Evolutionary conservation across 2,888 invertebrate species (phyloP).

Genomic region (Notocelia uddmanniana): DNA sequence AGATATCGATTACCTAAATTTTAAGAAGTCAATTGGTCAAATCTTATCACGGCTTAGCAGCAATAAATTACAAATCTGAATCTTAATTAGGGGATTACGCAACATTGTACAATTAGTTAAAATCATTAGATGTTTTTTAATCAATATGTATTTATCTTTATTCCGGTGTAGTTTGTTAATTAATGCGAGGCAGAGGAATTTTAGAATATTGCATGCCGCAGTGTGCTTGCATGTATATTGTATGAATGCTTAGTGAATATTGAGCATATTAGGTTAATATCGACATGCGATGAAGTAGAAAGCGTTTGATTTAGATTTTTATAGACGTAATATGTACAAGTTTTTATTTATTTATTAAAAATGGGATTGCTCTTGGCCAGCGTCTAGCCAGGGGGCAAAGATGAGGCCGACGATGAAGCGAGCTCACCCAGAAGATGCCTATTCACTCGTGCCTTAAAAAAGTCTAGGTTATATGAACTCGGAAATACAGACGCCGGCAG

Average conservation of each 20-base stretch:
- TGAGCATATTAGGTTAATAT: constrained; percentile 14
- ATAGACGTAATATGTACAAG: not conserved
- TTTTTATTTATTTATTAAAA: no score
- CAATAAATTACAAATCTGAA: not conserved
- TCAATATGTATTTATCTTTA: not conserved
- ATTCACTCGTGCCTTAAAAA: no score
- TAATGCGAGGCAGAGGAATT: not conserved
- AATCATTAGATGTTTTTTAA: no score
- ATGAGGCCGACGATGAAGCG: no score
- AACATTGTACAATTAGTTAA: not conserved
- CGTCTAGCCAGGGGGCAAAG: no score
- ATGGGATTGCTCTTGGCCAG: no score
- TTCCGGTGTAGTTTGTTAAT: not conserved
- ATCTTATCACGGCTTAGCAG: constrained; percentile 1
- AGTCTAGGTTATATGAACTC: no score
- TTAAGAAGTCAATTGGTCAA: not conserved
- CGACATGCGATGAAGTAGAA: constrained; percentile 13
- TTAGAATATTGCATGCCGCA: not conserved
- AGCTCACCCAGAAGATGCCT: no score
- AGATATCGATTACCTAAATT: not conserved
- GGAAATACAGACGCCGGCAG: no score
- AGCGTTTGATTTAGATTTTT: constrained; percentile 3
- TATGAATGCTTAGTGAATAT: constrained; percentile 1
- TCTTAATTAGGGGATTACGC: not conserved
- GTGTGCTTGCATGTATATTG: constrained; percentile 9